Evolutionary conservation across 2,888 invertebrate genomes (phyloP).

Genomic region (Cenopis cana): DNA sequence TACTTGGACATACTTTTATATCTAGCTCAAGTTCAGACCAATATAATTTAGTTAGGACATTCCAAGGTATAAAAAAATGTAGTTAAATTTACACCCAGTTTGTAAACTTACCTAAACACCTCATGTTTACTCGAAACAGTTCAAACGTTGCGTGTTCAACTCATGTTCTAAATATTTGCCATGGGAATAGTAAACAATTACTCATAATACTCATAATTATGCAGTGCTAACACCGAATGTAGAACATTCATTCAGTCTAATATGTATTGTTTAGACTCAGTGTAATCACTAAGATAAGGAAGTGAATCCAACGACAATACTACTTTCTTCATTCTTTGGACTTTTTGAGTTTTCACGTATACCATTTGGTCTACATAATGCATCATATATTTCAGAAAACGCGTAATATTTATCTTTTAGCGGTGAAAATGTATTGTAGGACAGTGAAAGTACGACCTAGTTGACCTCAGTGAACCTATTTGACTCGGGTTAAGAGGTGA

Average conservation of each 20-base stretch:
- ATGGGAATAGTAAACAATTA: constrained; percentile 31
- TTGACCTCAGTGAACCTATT: constrained; percentile 24
- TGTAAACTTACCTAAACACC: constrained; percentile 21
- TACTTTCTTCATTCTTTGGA: background rate
- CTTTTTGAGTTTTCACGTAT: background rate
- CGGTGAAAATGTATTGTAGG: constrained; percentile 18
- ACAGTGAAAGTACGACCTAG: constrained; percentile 12
- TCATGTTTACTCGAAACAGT: constrained; percentile 20
- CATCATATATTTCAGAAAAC: constrained; percentile 10
- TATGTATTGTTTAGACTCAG: constrained; percentile 10
- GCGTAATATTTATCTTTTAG: constrained; percentile 19
- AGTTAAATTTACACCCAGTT: constrained; percentile 1
- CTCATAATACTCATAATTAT: constrained; percentile 17
- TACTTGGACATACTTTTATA: too few species aligned
- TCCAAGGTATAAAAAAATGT: background rate
- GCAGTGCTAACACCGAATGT: constrained; percentile 1
- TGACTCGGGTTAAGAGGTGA: constrained; percentile 3
- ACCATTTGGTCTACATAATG: background rate
- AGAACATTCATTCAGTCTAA: constrained; percentile 11
- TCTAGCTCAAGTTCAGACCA: background rate
- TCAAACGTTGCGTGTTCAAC: constrained; percentile 20
- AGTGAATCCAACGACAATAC: background rate
- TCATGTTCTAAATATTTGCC: constrained; percentile 23
- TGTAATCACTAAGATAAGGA: background rate
- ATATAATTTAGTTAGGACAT: background rate